A percentile compares a stretch with the other conserved stretches of the same genome.
Evolutionary conservation across 2,797 vertebrate genomes (phyloP).

Genomic region (Pipistrellus pipistrellus): DNA sequence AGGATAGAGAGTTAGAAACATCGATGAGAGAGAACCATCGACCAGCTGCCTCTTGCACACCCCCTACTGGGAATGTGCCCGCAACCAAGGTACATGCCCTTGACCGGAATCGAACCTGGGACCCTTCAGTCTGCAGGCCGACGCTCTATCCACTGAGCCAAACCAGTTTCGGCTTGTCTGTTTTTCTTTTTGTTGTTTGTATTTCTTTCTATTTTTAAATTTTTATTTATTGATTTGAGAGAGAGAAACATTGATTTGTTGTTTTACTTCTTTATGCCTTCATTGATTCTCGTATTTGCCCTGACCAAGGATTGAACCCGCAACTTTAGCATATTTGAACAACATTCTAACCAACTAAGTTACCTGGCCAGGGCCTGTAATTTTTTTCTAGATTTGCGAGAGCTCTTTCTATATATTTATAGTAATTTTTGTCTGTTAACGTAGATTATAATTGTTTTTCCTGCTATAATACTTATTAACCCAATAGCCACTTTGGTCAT

Average conservation of each 20-base stretch:
- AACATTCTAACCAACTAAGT: not conserved
- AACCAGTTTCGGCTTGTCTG: not conserved
- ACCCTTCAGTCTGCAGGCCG: no score
- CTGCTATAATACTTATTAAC: not conserved
- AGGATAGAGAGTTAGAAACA: no score
- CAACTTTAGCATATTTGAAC: not conserved
- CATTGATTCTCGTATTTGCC: not conserved
- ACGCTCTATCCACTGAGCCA: no score
- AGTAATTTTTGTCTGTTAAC: slow-evolving; percentile 23
- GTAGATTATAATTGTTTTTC: slow-evolving; percentile 28
- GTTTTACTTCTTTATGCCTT: not conserved
- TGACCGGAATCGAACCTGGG: no score
- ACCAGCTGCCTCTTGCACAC: no score
- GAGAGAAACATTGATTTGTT: not conserved
- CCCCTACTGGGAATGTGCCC: no score
- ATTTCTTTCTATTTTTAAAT: not conserved
- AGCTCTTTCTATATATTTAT: not conserved
- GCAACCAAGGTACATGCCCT: no score
- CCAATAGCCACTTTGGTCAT: not conserved
- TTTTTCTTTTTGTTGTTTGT: slow-evolving; percentile 1
- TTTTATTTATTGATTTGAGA: not conserved
- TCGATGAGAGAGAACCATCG: no score
- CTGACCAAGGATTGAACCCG: not conserved
- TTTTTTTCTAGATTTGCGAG: slow-evolving; percentile 10
- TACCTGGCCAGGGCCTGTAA: not conserved